Evolutionary conservation across 2,113 vertebrate species (phyloP).

Genomic region (Tiliqua scincoides): DNA sequence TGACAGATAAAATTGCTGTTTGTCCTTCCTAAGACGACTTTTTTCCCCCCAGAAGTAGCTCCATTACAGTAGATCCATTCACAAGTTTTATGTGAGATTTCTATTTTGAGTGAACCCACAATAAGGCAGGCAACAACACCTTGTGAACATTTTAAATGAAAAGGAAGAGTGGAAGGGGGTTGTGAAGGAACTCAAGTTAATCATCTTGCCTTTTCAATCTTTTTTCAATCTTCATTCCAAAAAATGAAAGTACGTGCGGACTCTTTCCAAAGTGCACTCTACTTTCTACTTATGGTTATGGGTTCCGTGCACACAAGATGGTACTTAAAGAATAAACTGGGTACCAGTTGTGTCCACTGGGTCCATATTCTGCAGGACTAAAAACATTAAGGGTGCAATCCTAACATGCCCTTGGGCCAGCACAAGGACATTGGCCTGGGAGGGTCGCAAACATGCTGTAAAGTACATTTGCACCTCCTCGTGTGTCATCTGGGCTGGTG

Average conservation of each 20-base stretch:
- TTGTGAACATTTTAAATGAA: background rate
- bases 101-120: constrained; percentile 26
- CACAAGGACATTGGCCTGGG: no score
- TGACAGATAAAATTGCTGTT: background rate
- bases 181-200: background rate
- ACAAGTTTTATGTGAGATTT: constrained; percentile 2
- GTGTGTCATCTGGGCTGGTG: no score
- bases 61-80: constrained; percentile 7
- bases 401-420: no score
- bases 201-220: constrained; percentile 13
- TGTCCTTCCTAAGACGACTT: background rate
- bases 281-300: background rate
- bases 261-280: constrained; percentile 31
- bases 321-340: background rate
- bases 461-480: no score
- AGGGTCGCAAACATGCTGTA: no score
- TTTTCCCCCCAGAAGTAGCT: background rate
- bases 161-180: background rate
- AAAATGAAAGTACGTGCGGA: background rate
- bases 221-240: constrained; percentile 7
- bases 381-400: no score
- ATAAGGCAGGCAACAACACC: background rate
- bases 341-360: background rate
- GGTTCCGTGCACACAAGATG: background rate
- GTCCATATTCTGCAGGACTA: no score